These are phyloP conservation scores for Lasioglossum malachurum DNA, from an alignment of 2,888 invertebrate genomes.

Conservation along the genomic window DNA sequence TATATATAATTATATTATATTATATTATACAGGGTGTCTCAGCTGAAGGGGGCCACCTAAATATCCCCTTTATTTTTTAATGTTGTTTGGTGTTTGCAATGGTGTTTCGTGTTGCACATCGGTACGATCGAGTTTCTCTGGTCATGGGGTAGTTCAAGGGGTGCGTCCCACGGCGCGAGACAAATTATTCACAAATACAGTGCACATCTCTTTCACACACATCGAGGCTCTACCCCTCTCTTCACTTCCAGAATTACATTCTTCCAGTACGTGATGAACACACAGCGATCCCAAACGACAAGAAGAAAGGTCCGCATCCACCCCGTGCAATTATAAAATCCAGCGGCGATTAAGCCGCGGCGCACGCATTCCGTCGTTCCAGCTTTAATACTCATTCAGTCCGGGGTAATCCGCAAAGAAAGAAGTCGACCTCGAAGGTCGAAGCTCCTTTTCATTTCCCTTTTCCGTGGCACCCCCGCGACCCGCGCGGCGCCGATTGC, in stretches of 20 bases:
- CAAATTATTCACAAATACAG: background rate
- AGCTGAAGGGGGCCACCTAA: no score
- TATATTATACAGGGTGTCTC: no score
- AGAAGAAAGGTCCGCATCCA: background rate
- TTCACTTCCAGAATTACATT: background rate
- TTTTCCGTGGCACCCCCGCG: background rate
- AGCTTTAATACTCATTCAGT: background rate
- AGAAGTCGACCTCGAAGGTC: slow-evolving; percentile 21
- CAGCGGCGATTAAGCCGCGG: background rate
- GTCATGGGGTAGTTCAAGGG: background rate
- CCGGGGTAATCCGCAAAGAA: slow-evolving; percentile 7
- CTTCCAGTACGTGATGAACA: background rate
- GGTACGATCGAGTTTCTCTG: background rate
- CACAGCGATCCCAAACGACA: background rate
- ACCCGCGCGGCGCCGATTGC: background rate
- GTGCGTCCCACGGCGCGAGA: background rate
- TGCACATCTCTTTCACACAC: background rate
- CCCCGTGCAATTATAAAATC: background rate
- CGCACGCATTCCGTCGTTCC: background rate
- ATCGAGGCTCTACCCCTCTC: background rate
- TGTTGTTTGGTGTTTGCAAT: no score
- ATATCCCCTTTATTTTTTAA: no score
- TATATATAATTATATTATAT: no score
- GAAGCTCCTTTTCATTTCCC: slow-evolving; percentile 24
- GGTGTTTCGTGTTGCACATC: no score